Conservation (phyloP, 2,888 invertebrate genomes). For the Hypsopygia costalis region DNA sequence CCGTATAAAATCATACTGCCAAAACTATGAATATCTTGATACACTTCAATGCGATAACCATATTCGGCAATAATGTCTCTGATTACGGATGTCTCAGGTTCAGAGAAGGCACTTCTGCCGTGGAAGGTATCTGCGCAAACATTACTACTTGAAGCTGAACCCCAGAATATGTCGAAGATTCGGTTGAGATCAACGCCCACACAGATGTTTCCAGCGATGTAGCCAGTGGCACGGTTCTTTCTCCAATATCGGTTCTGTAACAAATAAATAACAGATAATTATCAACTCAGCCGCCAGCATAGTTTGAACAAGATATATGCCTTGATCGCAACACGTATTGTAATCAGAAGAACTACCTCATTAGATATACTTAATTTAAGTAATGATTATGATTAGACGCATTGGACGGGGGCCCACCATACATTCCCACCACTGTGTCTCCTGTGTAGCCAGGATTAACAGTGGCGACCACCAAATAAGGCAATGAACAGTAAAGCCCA, state of each 20-base stretch:
- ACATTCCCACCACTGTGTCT: no score
- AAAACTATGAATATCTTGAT: slow-evolving; percentile 87
- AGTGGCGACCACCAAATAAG: no score
- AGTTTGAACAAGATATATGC: no score
- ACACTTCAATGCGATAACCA: slow-evolving; percentile 77
- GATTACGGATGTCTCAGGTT: slow-evolving; percentile 82
- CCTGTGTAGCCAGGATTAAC: no score
- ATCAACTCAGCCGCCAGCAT: no score
- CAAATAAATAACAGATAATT: no score
- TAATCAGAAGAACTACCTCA: no score
- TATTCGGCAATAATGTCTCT: slow-evolving; percentile 76
- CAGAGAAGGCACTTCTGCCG: slow-evolving; percentile 83
- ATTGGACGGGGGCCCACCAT: no score
- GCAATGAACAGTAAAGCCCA: no score
- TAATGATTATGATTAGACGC: no score
- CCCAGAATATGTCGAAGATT: slow-evolving; percentile 87
- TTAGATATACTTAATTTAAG: no score
- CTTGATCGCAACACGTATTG: no score
- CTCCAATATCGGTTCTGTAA: slow-evolving; percentile 82
- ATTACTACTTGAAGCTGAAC: slow-evolving; percentile 60
- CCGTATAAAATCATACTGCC: slow-evolving; percentile 81
- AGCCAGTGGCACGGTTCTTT: slow-evolving; percentile 79
- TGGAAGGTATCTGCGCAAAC: slow-evolving; percentile 83
- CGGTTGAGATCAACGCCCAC: slow-evolving; percentile 87
- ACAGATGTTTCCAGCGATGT: slow-evolving; percentile 56